These are phyloP conservation scores for Danio kyathit DNA, from an alignment of 2,797 vertebrate species.

Conservation along the genomic window DNA sequence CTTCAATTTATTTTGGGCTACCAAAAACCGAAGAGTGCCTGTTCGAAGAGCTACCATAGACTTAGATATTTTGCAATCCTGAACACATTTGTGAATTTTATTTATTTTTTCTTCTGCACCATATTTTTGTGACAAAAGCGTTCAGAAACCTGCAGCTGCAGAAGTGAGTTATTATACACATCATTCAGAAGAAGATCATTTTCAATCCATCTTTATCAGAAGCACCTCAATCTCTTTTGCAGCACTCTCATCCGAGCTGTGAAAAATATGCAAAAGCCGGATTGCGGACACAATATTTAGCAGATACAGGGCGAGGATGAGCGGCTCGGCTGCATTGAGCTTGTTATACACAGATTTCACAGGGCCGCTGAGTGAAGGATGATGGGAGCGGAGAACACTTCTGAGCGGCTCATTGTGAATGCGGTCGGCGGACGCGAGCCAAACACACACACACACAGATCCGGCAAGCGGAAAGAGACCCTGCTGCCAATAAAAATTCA, in stretches of 20 bases:
- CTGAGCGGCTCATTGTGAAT: conserved; percentile 53
- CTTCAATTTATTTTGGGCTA: too few relatives aligned
- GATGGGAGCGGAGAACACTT: conserved; percentile 27
- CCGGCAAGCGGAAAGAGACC: conserved; percentile 43
- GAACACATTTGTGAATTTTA: too few relatives aligned
- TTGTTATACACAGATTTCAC: conserved; percentile 52
- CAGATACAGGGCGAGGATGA: conserved; percentile 10
- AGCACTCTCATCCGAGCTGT: conserved; percentile 20
- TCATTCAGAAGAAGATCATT: conserved; percentile 19
- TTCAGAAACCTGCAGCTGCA: neutral
- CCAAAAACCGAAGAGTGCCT: too few relatives aligned
- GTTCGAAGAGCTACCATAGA: too few relatives aligned
- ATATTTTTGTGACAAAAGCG: conserved; percentile 1
- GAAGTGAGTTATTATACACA: conserved; percentile 37
- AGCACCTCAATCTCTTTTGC: conserved; percentile 11
- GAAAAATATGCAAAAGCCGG: conserved; percentile 34
- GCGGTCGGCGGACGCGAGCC: conserved; percentile 21
- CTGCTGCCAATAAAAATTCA: conserved; percentile 61
- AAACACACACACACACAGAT: conserved; percentile 27
- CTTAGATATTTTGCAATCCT: too few relatives aligned
- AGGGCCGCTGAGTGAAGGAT: conserved; percentile 13
- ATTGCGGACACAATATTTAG: conserved; percentile 32
- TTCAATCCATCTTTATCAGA: conserved; percentile 33
- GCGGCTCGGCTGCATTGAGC: neutral
- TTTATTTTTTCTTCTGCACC: too few relatives aligned